A percentile compares a stretch with the other conserved stretches of the same genome.
Evolutionary conservation across 92 coral and sea anemone genomes (phyloP).

Genomic region (Epizoanthus scotinus): DNA sequence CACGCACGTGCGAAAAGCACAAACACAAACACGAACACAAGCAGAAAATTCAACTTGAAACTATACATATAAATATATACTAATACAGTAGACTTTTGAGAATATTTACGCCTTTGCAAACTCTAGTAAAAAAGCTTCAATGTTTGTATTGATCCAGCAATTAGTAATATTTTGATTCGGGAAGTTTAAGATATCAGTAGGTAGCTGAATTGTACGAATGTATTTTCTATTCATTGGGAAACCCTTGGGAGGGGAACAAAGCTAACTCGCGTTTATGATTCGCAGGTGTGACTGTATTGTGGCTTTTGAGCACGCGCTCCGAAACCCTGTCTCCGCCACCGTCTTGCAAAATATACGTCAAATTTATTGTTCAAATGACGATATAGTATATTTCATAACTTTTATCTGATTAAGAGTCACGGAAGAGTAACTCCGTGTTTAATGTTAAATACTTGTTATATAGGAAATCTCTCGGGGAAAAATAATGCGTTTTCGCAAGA

Average conservation of each 20-base stretch:
- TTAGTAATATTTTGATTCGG: constrained; percentile 28
- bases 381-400: not conserved
- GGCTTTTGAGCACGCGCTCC: not conserved
- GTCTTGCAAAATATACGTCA: constrained; percentile 1
- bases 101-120: not conserved
- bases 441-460: no score
- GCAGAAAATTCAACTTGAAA: not conserved
- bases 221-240: constrained; percentile 18
- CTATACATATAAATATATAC: no score
- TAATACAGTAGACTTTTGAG: not conserved
- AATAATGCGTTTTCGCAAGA: not conserved
- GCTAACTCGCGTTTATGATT: not conserved
- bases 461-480: not conserved
- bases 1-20: no score
- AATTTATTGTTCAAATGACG: not conserved
- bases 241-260: constrained; percentile 4
- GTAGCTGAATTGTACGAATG: not conserved
- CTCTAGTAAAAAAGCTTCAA: not conserved
- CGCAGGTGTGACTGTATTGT: constrained; percentile 31
- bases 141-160: not conserved
- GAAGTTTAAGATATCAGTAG: constrained; percentile 36
- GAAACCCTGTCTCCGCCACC: not conserved
- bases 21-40: not conserved
- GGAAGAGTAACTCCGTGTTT: no score
- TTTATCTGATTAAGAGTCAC: no score